Base-by-base conservation (phyloP, 2,797 vertebrate genomes). In the Chromobotia macracanthus region DNA sequence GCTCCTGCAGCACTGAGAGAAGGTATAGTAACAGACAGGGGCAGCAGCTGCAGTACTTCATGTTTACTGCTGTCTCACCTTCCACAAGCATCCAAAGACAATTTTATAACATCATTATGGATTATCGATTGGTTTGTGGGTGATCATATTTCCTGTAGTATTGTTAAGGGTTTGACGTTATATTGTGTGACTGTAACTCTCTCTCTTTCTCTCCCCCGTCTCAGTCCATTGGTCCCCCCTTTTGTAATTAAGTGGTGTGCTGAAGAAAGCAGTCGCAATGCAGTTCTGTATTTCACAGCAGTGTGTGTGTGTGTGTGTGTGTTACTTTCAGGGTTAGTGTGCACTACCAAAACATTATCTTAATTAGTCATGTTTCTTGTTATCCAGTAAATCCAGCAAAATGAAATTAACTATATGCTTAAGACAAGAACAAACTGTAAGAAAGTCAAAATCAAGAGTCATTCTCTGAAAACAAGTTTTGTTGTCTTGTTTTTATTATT, bases 241-340 rank as follows among this genome's bases (percentile, higher is more conserved):
- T 46, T 69, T 56, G 71, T 86, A 88, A 90, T 90, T 87, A 90
- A 86, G 60, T 46, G 83, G 75, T 73, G 81, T 82, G 85, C 84
- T 85, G 86, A 89, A 86, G 16, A 68, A 58, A 81, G 84, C 84
- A 87, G 83, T 87, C 84, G 84, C 87, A 90, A 79, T 87, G 88
- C 87, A 87, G 85, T 65, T 79, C 41, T 51, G 74, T 74, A 86
- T 88, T 88, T 90, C 80, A 86, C 87, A 82, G 85, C 82, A 87
- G 87, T 84, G 70, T 74, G 70, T 82, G 73, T 75, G 80, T n/a
- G n/a, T 65, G 60, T 64, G 56, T 25, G 41, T 35, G 66, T 44
- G 21, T 46, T 51, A 56, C 41, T 21, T 18, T 51, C 46, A 3
- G 80, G 41, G 21, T 66, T 55, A 44, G n/a, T 25, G 23, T 60